Conservation (phyloP, 2,888 invertebrate species). For the Melolontha melolontha region DNA sequence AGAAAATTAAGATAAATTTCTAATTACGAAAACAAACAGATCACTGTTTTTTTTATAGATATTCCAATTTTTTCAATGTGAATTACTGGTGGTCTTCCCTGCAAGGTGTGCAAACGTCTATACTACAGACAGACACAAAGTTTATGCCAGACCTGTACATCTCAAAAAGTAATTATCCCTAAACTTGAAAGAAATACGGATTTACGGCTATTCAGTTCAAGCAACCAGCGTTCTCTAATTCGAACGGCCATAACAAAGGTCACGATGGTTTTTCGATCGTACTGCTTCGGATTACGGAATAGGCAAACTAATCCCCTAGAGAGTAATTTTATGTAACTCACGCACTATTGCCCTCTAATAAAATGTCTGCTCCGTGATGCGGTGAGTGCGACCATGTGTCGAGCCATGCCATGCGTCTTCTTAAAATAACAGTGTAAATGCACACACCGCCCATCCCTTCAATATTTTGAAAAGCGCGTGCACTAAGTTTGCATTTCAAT, state of each 20-base stretch:
- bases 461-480: slow-evolving; percentile 37
- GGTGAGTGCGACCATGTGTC: slow-evolving; percentile 50
- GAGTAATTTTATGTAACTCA: slow-evolving; percentile 52
- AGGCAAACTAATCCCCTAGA: slow-evolving; percentile 47
- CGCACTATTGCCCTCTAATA: slow-evolving; percentile 53
- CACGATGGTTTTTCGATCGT: slow-evolving; percentile 28
- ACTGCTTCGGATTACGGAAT: slow-evolving; percentile 26
- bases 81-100: no score
- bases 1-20: no score
- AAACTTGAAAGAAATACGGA: background rate
- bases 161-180: no score
- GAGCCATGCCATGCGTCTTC: slow-evolving; percentile 49
- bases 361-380: slow-evolving; percentile 49
- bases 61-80: no score
- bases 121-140: no score
- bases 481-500: slow-evolving; percentile 50
- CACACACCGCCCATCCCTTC: slow-evolving; percentile 11
- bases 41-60: no score
- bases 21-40: no score
- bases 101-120: no score
- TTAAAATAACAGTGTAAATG: slow-evolving; percentile 56
- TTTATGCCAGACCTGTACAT: no score
- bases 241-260: slow-evolving; percentile 29
- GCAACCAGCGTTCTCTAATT: slow-evolving; percentile 16
- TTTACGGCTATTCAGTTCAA: background rate